Evolutionary conservation across 2,888 invertebrate species (phyloP).

Genomic region (Erpobdella octoculata): DNA sequence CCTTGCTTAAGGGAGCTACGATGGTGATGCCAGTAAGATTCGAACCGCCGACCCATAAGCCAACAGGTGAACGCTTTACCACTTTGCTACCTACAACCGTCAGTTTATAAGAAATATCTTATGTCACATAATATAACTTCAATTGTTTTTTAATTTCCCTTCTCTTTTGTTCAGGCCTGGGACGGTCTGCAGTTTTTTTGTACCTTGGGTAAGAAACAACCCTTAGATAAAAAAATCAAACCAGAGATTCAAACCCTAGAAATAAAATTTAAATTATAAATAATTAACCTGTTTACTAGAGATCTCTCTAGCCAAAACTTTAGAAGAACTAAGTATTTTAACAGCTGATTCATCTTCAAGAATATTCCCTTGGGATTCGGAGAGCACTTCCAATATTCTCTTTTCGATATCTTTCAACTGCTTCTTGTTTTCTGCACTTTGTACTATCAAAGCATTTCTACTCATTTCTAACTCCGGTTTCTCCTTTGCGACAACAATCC

Average conservation of each 20-base stretch:
- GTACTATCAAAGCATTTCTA: slow-evolving; percentile 53
- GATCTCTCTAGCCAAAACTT: slow-evolving; percentile 53
- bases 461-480: slow-evolving; percentile 54
- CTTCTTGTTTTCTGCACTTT: slow-evolving; percentile 54
- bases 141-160: too few species aligned
- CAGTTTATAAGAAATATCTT: too few species aligned
- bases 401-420: slow-evolving; percentile 55
- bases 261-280: neutral
- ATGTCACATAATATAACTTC: too few species aligned
- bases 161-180: too few species aligned
- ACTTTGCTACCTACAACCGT: too few species aligned
- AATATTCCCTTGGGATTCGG: slow-evolving; percentile 54
- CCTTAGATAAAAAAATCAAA: neutral
- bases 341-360: slow-evolving; percentile 55
- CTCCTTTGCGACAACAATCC: slow-evolving; percentile 54
- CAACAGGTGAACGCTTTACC: too few species aligned
- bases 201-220: too few species aligned
- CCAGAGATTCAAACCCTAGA: neutral
- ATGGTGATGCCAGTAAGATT: too few species aligned
- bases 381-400: slow-evolving; percentile 53
- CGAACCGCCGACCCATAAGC: too few species aligned
- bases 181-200: too few species aligned
- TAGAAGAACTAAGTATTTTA: slow-evolving; percentile 54
- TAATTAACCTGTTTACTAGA: slow-evolving; percentile 52
- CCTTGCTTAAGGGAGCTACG: too few species aligned